Evolutionary conservation across 2,888 invertebrate species (phyloP), one percentile per base, ranked within the genome.

Genomic region (Microchrysa polita): DNA sequence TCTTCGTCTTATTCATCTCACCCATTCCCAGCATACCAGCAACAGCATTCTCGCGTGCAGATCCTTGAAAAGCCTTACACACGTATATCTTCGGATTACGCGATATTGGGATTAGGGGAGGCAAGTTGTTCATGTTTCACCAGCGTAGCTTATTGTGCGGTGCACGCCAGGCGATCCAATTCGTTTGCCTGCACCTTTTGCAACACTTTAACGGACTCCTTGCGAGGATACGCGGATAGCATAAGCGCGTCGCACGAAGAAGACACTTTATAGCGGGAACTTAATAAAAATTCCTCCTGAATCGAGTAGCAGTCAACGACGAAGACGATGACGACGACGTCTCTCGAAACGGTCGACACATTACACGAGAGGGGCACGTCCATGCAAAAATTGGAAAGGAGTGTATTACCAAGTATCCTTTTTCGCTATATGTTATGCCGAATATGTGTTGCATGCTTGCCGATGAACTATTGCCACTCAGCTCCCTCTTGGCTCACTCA

Each of bases 261-360:
- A 67, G 67, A 67, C 27, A 53, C 55, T 23, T n/a, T n/a, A 53
- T 53, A 67, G 52, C 27, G 27, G 55, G 27, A 55, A 69, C 69
- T 69, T 69, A 69, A 55, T 69, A 69, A 69, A 69, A 69, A 69
- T 69, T 69, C 57, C 69, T 69, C 57, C 16, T 16, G 55, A 57
- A 55, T 55, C 65, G 44, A 65, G 22, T 22, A 65, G 65, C 27
- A 34, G 27, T 34, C 27, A n/a, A n/a, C n/a, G n/a, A n/a, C n/a
- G n/a, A n/a, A n/a, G n/a, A n/a, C n/a, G n/a, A n/a, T n/a, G n/a
- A n/a, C n/a, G n/a, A n/a, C n/a, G 27, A 34, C 27, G 27, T 22
- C 48, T 65, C 48, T 65, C 48, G 48, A 44, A 65, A 34, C 27
- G 27, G 44, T 5, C 48, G 65, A 42, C 63, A 42, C 42, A 42